Evolutionary conservation across 2,797 vertebrate species (phyloP), one percentile per base, ranked within the genome.

Genomic region (Echeneis naucrates): DNA sequence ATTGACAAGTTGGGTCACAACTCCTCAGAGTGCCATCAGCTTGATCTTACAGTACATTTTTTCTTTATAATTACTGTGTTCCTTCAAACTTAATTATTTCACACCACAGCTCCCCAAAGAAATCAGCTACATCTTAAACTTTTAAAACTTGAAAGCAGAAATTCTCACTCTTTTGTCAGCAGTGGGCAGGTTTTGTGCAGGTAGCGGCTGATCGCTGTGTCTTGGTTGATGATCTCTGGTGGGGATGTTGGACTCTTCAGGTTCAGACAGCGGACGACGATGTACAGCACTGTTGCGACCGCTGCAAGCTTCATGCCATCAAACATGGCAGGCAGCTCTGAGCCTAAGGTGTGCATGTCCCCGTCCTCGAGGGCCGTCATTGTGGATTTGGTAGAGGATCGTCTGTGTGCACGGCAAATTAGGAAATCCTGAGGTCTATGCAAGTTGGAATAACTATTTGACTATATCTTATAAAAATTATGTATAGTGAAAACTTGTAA

Each of bases 101-200:
- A 21, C 21, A 21, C n/a, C 45, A 12, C 45, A n/a, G 45, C n/a
- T 47, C n/a, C 7, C 19, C 17, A 44, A 51, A 17, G 14, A 30
- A 21, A n/a, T 23, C 44, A 50, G 2, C 24, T 56, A 8, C 30
- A 59, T 33, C n/a, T n/a, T 4, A 26, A 17, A 2, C 48, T 14
- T 55, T 35, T 13, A 44, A 23, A 51, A 32, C 16, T 5, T 56
- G 14, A 5, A 17, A 33, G 4, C 12, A 23, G 14, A 35, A 45
- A 23, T n/a, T 94, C 98, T 96, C 89, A 99, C 98, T 98, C 97
- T 96, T 96, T 97, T 93, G 95, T 96, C 83, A 99, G 80, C 78
- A 97, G 89, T 0, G 97, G 95, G 83, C 97, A 99, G 79, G 95
- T 96, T 85, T 97, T 98, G 71, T 98, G 82, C 21, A 99, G 92